These are phyloP conservation scores for Lydus trimaculatus DNA, from an alignment of 2,888 invertebrate genomes.

Conservation along the genomic window DNA sequence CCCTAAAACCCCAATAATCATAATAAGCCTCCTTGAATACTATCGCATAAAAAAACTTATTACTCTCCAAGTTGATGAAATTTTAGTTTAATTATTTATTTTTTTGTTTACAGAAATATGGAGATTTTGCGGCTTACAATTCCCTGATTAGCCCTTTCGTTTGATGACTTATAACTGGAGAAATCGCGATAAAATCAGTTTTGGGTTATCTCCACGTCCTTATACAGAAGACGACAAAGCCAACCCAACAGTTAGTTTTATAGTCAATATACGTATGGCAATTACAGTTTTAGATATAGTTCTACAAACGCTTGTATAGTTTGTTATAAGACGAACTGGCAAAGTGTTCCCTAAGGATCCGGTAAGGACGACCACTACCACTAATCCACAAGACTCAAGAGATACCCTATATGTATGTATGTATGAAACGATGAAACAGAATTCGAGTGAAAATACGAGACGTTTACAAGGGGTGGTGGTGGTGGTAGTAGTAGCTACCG, in stretches of 20 bases:
- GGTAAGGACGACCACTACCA: conserved; percentile 48
- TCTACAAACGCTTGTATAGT: conserved; percentile 52
- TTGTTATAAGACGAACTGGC: conserved; percentile 56
- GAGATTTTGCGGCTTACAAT: neutral
- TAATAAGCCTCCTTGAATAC: neutral
- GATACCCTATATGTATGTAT: conserved; percentile 43
- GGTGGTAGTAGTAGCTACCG: neutral
- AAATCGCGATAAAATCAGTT: conserved; percentile 30
- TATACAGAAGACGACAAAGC: conserved; percentile 50
- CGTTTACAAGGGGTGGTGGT: neutral
- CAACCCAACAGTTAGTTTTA: conserved; percentile 53
- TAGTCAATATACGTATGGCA: conserved; percentile 50
- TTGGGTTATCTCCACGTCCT: conserved; percentile 41
- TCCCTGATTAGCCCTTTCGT: neutral
- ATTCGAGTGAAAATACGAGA: neutral
- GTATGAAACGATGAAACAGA: neutral
- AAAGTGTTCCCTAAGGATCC: conserved; percentile 57
- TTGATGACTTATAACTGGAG: neutral
- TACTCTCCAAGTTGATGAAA: too few species aligned
- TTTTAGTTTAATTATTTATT: too few species aligned
- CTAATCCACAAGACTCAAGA: conserved; percentile 56
- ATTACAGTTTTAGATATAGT: conserved; percentile 18
- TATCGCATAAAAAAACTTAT: neutral
- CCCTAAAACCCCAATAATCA: neutral
- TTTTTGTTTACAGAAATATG: neutral